phyloP scores from a whole-genome alignment of 2,113 vertebrate genomes.

The Sciurus niger region DNA sequence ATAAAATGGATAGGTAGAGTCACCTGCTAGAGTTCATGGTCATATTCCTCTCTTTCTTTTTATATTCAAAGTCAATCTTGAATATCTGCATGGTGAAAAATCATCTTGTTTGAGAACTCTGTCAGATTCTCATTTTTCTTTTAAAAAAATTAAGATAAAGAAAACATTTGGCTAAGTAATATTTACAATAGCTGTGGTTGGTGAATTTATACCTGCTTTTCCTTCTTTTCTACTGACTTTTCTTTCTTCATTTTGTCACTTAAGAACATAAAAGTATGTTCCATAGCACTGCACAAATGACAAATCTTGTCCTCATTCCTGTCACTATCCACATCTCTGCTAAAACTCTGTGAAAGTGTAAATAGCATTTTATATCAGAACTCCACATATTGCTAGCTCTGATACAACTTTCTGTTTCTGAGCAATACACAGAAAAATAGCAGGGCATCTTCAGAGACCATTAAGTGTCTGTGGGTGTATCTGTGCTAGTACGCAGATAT shows the following conservation, averaged over 20 bases:
- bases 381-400: not conserved
- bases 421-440: not conserved
- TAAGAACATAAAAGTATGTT: not conserved
- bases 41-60: slow-evolving; percentile 5
- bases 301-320: not conserved
- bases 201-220: not conserved
- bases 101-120: not conserved
- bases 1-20: not conserved
- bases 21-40: not conserved
- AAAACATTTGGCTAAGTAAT: slow-evolving; percentile 22
- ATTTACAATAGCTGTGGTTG: not conserved
- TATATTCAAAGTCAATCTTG: not conserved
- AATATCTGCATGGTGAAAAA: not conserved
- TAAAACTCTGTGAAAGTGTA: not conserved
- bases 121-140: not conserved
- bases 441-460: not conserved
- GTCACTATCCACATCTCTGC: not conserved
- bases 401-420: not conserved
- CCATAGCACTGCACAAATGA: not conserved
- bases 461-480: not conserved
- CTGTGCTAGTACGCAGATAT: not conserved
- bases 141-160: not conserved
- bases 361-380: not conserved
- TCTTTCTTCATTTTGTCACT: not conserved
- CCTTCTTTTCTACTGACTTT: not conserved